Base-by-base conservation (phyloP, 2,113 vertebrate species). In the Panthera uncia region DNA sequence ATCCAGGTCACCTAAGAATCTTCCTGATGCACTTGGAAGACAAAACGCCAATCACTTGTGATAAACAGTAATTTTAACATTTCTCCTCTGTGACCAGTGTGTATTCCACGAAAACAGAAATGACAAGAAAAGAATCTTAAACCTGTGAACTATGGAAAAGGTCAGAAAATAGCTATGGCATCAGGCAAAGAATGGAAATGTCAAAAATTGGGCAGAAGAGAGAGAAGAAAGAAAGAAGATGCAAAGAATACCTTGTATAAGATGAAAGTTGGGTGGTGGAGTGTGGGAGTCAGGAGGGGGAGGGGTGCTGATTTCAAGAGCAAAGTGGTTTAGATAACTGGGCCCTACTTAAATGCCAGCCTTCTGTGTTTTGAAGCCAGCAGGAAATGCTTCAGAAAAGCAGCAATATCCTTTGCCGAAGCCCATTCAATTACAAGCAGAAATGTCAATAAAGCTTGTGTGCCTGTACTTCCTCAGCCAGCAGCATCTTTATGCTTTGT, bases 321-420 rank as follows among this genome's bases (percentile, higher is more conserved):
- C 33, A 85, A 85, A 73, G 18, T 36, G 13, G 50, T 27, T 21
- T 18, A n/a, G 69, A 80, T 52, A 65, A 25, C 41, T 6, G 38
- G 55, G 10, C 29, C 38, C n/a, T 86, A 63, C 84, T 29, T 74
- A 96, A 92, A 86, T n/a, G 61, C 45, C 65, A 91, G 55, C 15
- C 14, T 68, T 95, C 76, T 80, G n/a, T 69, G 71, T 61, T 95
- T 94, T 68, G 14, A 57, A 96, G 69, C n/a, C 91, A 79, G 83
- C 73, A 89, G 97, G 93, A 95, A 89, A 96, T 55, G 31, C 83
- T 94, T 95, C 83, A 33, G 55, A 76, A 91, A 93, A 83, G 68
- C 68, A 55, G 82, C 92, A 92, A 33, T 82, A 89, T 57, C 91
- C 88, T 92, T 81, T 92, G 88, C 85, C 7, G 41, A 83, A 38